Conservation (phyloP, 1,140 invertebrate genomes). For the Panagrolaimus sp. region DNA sequence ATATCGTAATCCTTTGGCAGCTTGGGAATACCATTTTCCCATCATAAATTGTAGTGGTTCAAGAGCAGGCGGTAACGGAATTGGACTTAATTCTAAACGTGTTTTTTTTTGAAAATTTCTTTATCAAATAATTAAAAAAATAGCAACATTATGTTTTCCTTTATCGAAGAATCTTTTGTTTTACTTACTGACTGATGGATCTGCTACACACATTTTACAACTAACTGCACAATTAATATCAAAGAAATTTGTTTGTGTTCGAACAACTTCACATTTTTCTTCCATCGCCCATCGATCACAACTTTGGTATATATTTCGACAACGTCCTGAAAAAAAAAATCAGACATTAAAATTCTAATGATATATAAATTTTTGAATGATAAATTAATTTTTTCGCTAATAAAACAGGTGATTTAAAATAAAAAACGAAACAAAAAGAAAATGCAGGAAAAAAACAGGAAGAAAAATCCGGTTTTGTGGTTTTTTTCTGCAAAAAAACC, state of each 20-base stretch:
- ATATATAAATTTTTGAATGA: neutral
- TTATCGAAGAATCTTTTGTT: neutral
- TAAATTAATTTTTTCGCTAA: no score
- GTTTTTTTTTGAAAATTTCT: neutral
- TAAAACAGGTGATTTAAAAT: no score
- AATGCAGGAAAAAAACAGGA: neutral
- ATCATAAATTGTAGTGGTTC: constrained; percentile 59
- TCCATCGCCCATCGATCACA: constrained; percentile 59
- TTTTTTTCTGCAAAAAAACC: neutral
- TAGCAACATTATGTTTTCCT: neutral
- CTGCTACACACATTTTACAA: constrained; percentile 54
- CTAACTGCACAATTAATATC: constrained; percentile 58
- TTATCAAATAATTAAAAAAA: constrained; percentile 10
- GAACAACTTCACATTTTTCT: constrained; percentile 57
- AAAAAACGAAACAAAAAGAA: no score
- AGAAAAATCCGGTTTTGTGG: constrained; percentile 11
- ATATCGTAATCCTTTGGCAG: constrained; percentile 51
- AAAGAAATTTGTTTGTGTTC: constrained; percentile 58
- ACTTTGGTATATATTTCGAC: constrained; percentile 58
- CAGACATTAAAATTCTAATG: no score
- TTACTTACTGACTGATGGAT: constrained; percentile 51
- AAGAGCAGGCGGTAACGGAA: constrained; percentile 55
- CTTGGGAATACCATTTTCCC: constrained; percentile 58
- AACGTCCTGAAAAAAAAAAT: constrained; percentile 44
- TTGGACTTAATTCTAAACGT: constrained; percentile 50